Base-by-base conservation (phyloP, 2,113 vertebrate genomes). In the Thunnus thynnus region DNA sequence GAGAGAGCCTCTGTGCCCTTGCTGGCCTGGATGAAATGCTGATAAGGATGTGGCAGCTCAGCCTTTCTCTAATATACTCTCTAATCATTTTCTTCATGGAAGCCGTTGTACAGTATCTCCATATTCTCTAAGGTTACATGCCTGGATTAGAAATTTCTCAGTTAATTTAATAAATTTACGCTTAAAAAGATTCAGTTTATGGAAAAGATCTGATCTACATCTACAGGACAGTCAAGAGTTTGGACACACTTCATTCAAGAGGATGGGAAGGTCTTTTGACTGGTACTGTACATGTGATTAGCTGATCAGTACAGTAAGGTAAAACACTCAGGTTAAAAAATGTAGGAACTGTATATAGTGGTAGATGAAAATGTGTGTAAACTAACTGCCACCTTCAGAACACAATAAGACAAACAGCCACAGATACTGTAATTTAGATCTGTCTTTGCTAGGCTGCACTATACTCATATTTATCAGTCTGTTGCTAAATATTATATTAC, bases 1-100 rank as follows among this genome's bases (percentile, higher is more conserved):
- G 78, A 90, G 78, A 41, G 2, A 6, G 30, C 48, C 79, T 82
- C 64, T 79, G 47, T 85, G 81, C 64, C 63, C 80, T 68, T 13
- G 1, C 63, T 84, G 56, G 80, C 82, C 71, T 82, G 73, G 47
- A 87, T 76, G 56, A 72, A 76, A 73, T 51, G 20, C 67, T 72
- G 54, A 84, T 44, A 14, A 46, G 70, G 11, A 73, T 14, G 25
- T 62, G 16, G 61, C 25, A 11, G 22, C 72, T 81, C 54, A 77
- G 22, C 63, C 65, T 0, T 51, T 70, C 55, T 55, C 16, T 60
- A 22, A 65, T 58, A 48, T 4, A 27, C 20, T n/a, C 14, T 71
- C 58, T 13, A 27, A 63, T 72, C 25, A 41, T 20, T 70, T 65
- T 64, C 22, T 62, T 48, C 2, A 47, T 11, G 44, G 13, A 22